Evolutionary conservation across 1,140 invertebrate genomes (phyloP), one percentile per base, ranked within the genome.

Genomic region (Sarcophaga peregrina): DNA sequence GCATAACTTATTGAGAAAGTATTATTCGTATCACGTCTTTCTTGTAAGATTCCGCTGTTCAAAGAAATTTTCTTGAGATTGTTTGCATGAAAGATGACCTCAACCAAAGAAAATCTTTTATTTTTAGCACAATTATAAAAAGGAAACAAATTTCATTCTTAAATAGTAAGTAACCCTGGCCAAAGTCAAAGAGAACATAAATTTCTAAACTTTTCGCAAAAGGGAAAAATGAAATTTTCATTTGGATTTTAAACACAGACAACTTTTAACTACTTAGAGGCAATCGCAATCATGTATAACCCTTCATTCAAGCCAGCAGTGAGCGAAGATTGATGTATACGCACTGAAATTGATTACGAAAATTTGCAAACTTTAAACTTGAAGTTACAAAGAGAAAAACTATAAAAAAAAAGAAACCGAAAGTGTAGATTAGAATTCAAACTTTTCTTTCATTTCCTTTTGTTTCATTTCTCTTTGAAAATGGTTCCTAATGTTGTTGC

Each of bases 331-430:
- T 37, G 3, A 20, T 17, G 58, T 68, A 68, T 20, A 68, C 62
- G 75, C n/a, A 9, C 48, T 25, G 75, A 78, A 78, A 78, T 78
- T 78, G 75, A 78, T 78, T 78, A 47, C 75, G 75, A 52, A 78
- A 78, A 52, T 78, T 78, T 78, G 46, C 47, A 48, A 78, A 78
- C 75, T 78, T 78, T 78, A 47, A 78, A 78, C 75, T 78, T 78
- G 75, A 78, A 78, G 75, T 50, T 78, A 78, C n/a, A 75, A 47
- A 75, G 47, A 74, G 3, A n/a, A 47, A 46, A 62, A 62, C 58
- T 10, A 5, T 17, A 62, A 17, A 75, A 75, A 75, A 45, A 5
- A 74, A 3, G 45, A 75, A 76, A n/a, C 17, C 74, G n/a, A 37
- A 4, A 37, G 25, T 4, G 25, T 37, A 37, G 25, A 37, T 37